phyloP scores from a whole-genome alignment of 1,140 invertebrate species.

The Hyposmocoma kahamanoa region DNA sequence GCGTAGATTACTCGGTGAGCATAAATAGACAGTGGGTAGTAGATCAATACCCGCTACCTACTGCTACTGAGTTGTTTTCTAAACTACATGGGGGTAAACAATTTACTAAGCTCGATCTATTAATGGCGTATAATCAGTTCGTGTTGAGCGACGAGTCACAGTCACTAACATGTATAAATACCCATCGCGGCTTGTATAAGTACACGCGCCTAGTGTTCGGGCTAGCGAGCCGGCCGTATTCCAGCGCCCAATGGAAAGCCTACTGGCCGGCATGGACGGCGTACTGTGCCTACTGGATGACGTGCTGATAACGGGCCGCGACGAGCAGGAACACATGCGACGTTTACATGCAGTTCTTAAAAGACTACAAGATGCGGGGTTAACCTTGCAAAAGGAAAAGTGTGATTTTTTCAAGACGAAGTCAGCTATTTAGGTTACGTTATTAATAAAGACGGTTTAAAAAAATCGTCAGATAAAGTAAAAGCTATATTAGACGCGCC shows the following conservation, averaged over 20 bases:
- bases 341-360: not conserved
- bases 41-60: slow-evolving; percentile 31
- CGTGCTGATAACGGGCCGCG: slow-evolving; percentile 12
- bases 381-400: slow-evolving; percentile 7
- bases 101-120: slow-evolving; percentile 50
- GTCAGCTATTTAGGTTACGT: slow-evolving; percentile 21
- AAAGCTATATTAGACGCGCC: slow-evolving; percentile 7
- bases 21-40: slow-evolving; percentile 13
- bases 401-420: slow-evolving; percentile 10
- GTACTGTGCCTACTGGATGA: slow-evolving; percentile 29
- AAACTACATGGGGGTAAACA: slow-evolving; percentile 22
- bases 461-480: slow-evolving; percentile 12
- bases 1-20: slow-evolving; percentile 34
- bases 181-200: slow-evolving; percentile 11
- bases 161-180: slow-evolving; percentile 45
- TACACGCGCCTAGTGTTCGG: slow-evolving; percentile 49
- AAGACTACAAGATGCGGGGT: slow-evolving; percentile 6
- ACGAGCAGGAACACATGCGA: not conserved
- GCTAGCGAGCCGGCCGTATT: slow-evolving; percentile 37
- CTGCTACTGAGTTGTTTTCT: slow-evolving; percentile 30
- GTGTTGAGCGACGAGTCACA: slow-evolving; percentile 34
- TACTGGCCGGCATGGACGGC: slow-evolving; percentile 22
- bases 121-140: slow-evolving; percentile 64
- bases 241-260: slow-evolving; percentile 42
- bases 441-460: slow-evolving; percentile 24